Conservation (phyloP, 1,140 invertebrate genomes). For the Stegodyphus dumicola region DNA sequence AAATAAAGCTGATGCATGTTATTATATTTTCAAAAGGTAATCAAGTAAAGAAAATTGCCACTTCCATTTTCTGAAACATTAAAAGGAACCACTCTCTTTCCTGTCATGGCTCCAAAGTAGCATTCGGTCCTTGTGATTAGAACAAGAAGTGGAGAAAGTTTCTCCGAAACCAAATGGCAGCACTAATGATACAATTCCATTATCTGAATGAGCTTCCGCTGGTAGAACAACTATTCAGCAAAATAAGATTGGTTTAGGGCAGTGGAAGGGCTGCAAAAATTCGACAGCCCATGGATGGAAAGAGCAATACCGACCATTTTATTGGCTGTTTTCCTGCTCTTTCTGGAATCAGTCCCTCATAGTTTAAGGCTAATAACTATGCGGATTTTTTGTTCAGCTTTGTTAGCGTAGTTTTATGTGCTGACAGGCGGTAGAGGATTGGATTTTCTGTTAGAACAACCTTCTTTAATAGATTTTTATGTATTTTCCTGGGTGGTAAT, state of each 20-base stretch:
- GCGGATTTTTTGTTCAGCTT: not conserved
- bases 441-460: too few relatives aligned
- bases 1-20: too few relatives aligned
- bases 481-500: too few relatives aligned
- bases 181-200: constrained; percentile 58
- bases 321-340: not conserved
- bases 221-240: constrained; percentile 43
- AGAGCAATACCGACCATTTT: not conserved
- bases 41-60: too few relatives aligned
- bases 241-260: constrained; percentile 27
- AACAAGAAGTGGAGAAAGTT: constrained; percentile 35
- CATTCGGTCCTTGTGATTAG: constrained; percentile 29
- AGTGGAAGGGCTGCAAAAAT: not conserved
- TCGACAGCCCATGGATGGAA: not conserved
- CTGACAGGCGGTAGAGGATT: not conserved
- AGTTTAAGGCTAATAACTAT: constrained; percentile 12
- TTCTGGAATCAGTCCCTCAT: not conserved
- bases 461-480: too few relatives aligned
- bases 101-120: constrained; percentile 15
- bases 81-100: too few relatives aligned
- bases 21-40: too few relatives aligned
- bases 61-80: too few relatives aligned
- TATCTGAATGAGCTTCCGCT: constrained; percentile 45
- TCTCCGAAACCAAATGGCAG: constrained; percentile 44
- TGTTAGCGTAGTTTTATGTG: not conserved